These are phyloP conservation scores for Ophion obscuratus DNA, from an alignment of 2,888 invertebrate species.

Conservation along the genomic window DNA sequence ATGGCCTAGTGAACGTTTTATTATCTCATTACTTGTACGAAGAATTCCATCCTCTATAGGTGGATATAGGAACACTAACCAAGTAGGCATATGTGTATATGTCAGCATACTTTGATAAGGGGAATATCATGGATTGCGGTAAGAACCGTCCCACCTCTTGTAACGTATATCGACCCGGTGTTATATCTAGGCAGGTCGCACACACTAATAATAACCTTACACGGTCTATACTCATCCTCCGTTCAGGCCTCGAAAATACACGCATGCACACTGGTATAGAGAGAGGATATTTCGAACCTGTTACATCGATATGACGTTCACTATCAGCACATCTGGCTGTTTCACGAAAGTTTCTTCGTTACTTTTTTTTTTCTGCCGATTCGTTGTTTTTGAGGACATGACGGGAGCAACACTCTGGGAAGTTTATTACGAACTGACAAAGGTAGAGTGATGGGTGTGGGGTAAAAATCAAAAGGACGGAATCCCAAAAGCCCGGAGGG, in stretches of 20 bases:
- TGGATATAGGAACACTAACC: background rate
- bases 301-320: too few relatives aligned
- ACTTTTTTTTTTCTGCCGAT: too few relatives aligned
- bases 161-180: constrained; percentile 49
- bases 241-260: constrained; percentile 13
- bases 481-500: too few relatives aligned
- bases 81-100: background rate
- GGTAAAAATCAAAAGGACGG: too few relatives aligned
- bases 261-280: background rate
- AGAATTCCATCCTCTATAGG: constrained; percentile 5
- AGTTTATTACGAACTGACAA: too few relatives aligned
- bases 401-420: too few relatives aligned
- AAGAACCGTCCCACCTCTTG: constrained; percentile 41
- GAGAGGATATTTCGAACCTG: too few relatives aligned
- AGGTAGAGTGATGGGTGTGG: too few relatives aligned
- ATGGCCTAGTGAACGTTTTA: constrained; percentile 31
- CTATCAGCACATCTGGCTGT: too few relatives aligned
- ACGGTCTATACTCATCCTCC: constrained; percentile 31
- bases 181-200: constrained; percentile 14
- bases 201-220: background rate
- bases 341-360: too few relatives aligned
- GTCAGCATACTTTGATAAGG: background rate
- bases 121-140: constrained; percentile 10
- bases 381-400: too few relatives aligned
- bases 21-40: constrained; percentile 9